Percentiles rank a stretch among this genome's conserved stretches.
These are phyloP conservation scores for Falcunculus frontatus DNA, from an alignment of 2,113 vertebrate species.

Conservation along the genomic window DNA sequence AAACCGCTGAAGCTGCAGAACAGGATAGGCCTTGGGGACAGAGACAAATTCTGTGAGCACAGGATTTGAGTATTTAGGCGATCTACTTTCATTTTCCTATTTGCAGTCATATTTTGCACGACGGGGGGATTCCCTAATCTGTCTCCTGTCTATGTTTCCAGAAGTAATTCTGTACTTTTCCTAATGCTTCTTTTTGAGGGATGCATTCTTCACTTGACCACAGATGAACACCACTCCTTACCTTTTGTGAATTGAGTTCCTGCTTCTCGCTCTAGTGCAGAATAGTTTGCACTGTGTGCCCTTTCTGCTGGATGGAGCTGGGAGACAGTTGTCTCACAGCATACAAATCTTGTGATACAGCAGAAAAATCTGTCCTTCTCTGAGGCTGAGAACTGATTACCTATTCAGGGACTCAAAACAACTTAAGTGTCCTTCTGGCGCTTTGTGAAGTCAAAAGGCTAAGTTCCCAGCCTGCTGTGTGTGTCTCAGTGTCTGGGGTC, in stretches of 20 bases:
- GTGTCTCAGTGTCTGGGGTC: neutral
- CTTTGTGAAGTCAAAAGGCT: neutral
- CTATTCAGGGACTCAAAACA: neutral
- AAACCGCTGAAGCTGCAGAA: neutral
- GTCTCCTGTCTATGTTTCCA: neutral
- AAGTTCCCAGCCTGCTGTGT: neutral
- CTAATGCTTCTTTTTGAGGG: neutral
- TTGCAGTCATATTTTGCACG: neutral
- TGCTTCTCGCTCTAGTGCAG: neutral
- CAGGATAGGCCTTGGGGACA: neutral
- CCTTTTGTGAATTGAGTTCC: neutral
- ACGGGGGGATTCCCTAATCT: neutral
- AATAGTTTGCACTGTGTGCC: neutral
- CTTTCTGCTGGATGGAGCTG: neutral
- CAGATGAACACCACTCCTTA: neutral
- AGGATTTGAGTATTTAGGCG: neutral
- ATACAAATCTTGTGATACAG: neutral
- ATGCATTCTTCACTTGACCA: neutral
- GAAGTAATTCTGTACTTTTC: neutral
- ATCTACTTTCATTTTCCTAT: constrained; percentile 25
- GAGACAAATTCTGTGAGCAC: neutral
- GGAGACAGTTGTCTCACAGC: neutral
- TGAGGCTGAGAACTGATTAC: neutral
- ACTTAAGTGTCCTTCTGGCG: neutral
- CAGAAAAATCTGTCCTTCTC: neutral